Evolutionary conservation across 2,797 vertebrate genomes (phyloP).

Genomic region (Hapalemur alaotrensis): DNA sequence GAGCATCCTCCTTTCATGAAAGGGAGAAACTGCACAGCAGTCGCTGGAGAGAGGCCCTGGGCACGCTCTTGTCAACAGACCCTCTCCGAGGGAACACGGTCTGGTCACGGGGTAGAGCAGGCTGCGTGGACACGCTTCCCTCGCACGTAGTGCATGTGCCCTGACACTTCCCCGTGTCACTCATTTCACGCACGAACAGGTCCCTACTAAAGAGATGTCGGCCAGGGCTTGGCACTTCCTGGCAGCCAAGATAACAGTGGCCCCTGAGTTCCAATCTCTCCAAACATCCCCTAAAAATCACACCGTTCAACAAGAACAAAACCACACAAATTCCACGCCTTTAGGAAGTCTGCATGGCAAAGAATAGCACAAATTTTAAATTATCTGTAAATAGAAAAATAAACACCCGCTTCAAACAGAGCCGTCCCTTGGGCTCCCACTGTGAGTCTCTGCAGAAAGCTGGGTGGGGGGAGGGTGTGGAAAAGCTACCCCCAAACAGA

Average conservation of each 20-base stretch:
- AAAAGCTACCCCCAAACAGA: not conserved
- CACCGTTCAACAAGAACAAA: not conserved
- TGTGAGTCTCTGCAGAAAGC: not conserved
- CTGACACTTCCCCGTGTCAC: not conserved
- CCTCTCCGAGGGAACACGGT: conserved; percentile 1
- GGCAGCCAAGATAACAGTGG: not conserved
- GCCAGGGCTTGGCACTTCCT: not conserved
- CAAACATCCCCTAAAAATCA: not conserved
- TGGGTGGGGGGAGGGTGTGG: not conserved
- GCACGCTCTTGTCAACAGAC: not conserved
- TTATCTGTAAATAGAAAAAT: not conserved
- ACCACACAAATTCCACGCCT: too few species aligned
- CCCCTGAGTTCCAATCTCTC: not conserved
- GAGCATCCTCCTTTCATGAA: not conserved
- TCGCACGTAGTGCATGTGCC: not conserved
- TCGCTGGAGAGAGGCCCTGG: not conserved
- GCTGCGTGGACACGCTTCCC: not conserved
- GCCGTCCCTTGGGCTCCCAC: not conserved
- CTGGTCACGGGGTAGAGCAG: not conserved
- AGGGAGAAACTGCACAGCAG: not conserved
- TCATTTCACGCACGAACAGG: conserved; percentile 1
- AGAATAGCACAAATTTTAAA: not conserved
- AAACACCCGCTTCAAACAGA: not conserved
- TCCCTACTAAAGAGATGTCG: not conserved
- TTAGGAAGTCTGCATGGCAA: not conserved